Conservation (phyloP, 2,888 invertebrate genomes). For the Mesorhabditis spiculigera region DNA sequence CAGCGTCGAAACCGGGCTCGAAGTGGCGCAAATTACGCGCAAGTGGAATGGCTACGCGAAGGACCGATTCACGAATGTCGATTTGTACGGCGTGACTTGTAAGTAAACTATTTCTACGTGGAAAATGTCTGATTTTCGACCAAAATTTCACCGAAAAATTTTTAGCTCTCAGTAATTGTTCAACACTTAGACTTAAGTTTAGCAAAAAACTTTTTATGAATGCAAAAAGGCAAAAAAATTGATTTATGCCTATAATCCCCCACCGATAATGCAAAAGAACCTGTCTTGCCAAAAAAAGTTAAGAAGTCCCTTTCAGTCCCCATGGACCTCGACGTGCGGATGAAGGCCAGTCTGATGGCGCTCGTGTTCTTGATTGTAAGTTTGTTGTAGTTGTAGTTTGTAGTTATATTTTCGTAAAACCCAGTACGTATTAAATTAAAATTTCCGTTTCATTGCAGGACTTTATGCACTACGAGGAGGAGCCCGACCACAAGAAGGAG, state of each 20-base stretch:
- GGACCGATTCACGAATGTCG: conserved; percentile 1
- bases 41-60: conserved; percentile 4
- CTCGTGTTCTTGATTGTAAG: background rate
- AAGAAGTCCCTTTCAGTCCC: background rate
- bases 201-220: no score
- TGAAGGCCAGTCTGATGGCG: conserved; percentile 2
- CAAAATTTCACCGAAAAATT: no score
- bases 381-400: background rate
- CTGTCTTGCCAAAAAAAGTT: no score
- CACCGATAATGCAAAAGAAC: no score
- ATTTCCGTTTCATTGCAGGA: background rate
- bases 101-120: no score
- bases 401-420: no score
- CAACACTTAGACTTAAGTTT: no score
- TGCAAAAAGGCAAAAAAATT: no score
- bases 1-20: background rate
- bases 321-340: background rate
- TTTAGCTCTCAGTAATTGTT: no score
- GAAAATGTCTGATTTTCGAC: no score
- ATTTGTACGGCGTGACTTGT: conserved; percentile 4
- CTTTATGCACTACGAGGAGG: conserved; percentile 6
- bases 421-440: no score
- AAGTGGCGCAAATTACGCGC: background rate
- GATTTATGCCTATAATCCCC: no score
- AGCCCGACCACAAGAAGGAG: conserved; percentile 6